Percentiles rank a stretch among this genome's conserved stretches.
Conservation (phyloP, 2,888 invertebrate genomes). For the Lapara coniferarum region DNA sequence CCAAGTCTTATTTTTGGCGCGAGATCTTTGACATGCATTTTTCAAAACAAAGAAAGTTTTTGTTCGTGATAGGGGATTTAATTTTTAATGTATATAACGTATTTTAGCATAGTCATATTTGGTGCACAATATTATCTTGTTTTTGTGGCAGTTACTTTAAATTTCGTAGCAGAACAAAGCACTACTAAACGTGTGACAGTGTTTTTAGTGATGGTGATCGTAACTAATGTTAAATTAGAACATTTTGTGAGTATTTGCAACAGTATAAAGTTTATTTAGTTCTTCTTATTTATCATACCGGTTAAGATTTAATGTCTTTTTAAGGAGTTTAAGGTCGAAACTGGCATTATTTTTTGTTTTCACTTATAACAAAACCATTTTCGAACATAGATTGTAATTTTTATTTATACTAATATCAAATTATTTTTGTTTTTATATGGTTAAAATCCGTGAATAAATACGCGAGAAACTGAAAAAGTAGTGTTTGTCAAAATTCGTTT, state of each 20-base stretch:
- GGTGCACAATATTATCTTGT: not conserved
- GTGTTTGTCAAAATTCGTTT: too few species aligned
- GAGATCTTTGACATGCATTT: slow-evolving; percentile 60
- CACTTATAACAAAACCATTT: too few species aligned
- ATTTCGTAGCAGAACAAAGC: not conserved
- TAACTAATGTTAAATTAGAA: not conserved
- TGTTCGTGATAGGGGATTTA: not conserved
- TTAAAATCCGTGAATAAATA: too few species aligned
- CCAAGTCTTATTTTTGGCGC: slow-evolving; percentile 66
- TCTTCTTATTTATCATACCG: not conserved
- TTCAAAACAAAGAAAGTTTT: slow-evolving; percentile 40
- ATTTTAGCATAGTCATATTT: not conserved
- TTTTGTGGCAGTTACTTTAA: not conserved
- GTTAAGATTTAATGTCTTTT: too few species aligned
- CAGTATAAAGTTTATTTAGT: too few species aligned
- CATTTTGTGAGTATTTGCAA: not conserved
- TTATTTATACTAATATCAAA: too few species aligned
- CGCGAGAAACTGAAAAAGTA: too few species aligned
- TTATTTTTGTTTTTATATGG: too few species aligned
- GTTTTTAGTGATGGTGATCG: not conserved
- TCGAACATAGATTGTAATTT: too few species aligned
- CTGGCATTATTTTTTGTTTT: too few species aligned
- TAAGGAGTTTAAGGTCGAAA: too few species aligned
- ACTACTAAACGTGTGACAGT: not conserved
- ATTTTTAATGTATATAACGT: not conserved